Conservation (phyloP, 2,888 invertebrate species). For the Leptopilina drosophilae region DNA sequence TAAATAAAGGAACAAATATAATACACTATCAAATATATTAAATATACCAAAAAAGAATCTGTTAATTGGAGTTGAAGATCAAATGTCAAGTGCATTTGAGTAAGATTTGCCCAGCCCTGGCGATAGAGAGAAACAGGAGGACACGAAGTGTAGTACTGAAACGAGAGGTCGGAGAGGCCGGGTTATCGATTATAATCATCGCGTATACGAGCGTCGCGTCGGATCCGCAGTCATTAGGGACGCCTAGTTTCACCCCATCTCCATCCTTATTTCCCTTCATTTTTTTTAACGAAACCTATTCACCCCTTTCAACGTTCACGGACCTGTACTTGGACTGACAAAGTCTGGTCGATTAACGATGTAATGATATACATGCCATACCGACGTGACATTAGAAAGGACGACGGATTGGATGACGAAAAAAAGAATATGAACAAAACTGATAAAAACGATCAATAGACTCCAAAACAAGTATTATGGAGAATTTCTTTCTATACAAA, state of each 20-base stretch:
- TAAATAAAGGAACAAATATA: neutral
- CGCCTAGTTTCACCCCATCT: constrained; percentile 67
- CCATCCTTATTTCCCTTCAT: constrained; percentile 57
- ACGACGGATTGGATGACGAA: neutral
- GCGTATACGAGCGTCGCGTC: constrained; percentile 63
- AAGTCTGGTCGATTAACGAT: neutral
- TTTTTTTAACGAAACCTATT: constrained; percentile 19
- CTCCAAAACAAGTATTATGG: neutral
- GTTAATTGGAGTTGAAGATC: neutral
- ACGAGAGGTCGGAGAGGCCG: constrained; percentile 55
- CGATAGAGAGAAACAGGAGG: constrained; percentile 34
- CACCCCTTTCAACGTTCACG: constrained; percentile 13
- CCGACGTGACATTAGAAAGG: neutral
- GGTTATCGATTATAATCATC: constrained; percentile 74
- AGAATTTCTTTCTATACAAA: neutral
- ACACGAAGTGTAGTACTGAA: constrained; percentile 32
- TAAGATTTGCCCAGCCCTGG: constrained; percentile 19
- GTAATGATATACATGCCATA: constrained; percentile 9
- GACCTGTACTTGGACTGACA: constrained; percentile 15
- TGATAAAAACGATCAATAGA: neutral
- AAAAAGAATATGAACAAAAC: neutral
- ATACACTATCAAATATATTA: no score
- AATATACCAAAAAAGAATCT: no score
- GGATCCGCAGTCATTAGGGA: constrained; percentile 71
- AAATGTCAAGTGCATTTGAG: constrained; percentile 2